A percentile compares a stretch with the other conserved stretches of the same genome.
Evolutionary conservation across 2,113 vertebrate species (phyloP).

Genomic region (Oreochromis niloticus): DNA sequence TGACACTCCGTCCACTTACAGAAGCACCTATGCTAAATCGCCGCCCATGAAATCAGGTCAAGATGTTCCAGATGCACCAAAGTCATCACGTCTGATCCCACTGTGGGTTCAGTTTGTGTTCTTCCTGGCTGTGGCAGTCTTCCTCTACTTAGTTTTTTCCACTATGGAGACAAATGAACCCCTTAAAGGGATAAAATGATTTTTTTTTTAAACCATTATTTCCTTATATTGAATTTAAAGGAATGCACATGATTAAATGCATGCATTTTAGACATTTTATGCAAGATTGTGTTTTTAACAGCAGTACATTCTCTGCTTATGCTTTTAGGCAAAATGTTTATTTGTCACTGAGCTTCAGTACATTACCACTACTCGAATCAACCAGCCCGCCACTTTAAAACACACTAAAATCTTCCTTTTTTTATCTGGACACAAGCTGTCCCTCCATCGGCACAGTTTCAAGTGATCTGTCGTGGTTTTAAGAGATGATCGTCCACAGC

Average conservation of each 20-base stretch:
- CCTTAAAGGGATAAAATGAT: conserved; percentile 51
- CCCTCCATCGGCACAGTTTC: neutral
- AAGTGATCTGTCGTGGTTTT: neutral
- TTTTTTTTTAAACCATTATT: neutral
- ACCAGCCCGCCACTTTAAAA: neutral
- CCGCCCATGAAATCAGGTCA: neutral
- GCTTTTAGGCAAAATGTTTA: neutral
- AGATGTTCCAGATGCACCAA: neutral
- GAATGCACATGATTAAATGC: conserved; percentile 7
- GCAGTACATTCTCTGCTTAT: neutral
- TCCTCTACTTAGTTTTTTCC: conserved; percentile 65
- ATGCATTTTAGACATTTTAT: conserved; percentile 6
- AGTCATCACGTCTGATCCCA: conserved; percentile 50
- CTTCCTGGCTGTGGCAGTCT: conserved; percentile 51
- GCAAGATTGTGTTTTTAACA: neutral
- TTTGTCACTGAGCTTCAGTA: neutral
- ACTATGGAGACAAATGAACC: conserved; percentile 62
- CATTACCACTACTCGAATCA: neutral
- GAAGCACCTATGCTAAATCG: neutral
- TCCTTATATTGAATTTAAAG: conserved; percentile 1
- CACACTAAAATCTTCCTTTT: neutral
- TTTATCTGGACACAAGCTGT: neutral
- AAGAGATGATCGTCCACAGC: neutral
- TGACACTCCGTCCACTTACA: conserved; percentile 30
- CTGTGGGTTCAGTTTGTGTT: conserved; percentile 67